Conservation (phyloP, 2,797 vertebrate species). For the Rhynchotus rufescens region DNA sequence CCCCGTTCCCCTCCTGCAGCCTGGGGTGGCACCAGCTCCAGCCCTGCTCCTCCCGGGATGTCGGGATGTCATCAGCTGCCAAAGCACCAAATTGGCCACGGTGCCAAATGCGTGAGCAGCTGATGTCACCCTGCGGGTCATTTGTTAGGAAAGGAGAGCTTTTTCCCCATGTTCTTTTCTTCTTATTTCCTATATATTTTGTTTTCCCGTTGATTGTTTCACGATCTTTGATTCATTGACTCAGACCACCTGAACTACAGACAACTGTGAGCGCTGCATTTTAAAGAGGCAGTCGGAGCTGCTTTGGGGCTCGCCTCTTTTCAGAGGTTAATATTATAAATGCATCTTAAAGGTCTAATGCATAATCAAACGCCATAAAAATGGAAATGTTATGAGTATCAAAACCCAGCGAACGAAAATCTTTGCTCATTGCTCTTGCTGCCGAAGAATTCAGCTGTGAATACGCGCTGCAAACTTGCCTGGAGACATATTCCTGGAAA, state of each 20-base stretch:
- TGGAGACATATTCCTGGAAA: constrained; percentile 15
- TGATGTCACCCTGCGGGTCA: background rate
- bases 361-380: constrained; percentile 70
- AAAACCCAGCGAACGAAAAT: constrained; percentile 59
- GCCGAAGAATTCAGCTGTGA: constrained; percentile 21
- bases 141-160: background rate
- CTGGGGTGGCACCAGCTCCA: background rate
- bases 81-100: background rate
- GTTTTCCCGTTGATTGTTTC: background rate
- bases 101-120: background rate
- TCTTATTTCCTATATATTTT: background rate
- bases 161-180: accelerated
- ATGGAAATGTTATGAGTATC: constrained; percentile 68
- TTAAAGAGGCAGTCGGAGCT: constrained; percentile 65
- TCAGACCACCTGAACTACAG: constrained; percentile 46
- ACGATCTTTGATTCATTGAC: constrained; percentile 68
- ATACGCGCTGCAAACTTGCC: background rate
- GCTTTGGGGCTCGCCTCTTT: constrained; percentile 47
- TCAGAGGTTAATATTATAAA: constrained; percentile 78
- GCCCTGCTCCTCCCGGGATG: background rate
- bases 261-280: constrained; percentile 56
- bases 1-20: too few species aligned
- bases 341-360: constrained; percentile 75
- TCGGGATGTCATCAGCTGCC: background rate
- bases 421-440: constrained; percentile 30